Evolutionary conservation across 2,888 invertebrate genomes (phyloP).

Genomic region (Dryocosmus kuriphilus): DNA sequence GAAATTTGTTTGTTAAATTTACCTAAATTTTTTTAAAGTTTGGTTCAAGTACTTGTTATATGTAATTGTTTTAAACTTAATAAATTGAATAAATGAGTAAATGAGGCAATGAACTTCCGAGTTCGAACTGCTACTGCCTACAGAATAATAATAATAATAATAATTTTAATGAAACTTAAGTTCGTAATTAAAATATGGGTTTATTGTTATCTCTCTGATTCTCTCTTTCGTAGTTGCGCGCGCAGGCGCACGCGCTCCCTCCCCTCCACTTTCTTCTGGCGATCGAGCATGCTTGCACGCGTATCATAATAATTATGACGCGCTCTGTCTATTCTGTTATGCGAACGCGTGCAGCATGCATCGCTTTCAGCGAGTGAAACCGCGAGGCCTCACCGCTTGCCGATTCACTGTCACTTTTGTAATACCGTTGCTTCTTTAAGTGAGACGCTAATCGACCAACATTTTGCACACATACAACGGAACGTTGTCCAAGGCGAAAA

Average conservation of each 20-base stretch:
- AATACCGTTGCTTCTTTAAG: constrained; percentile 66
- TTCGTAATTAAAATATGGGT: constrained; percentile 6
- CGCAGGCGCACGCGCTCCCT: constrained; percentile 39
- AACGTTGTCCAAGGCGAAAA: not conserved
- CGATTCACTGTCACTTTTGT: constrained; percentile 75
- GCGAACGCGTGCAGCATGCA: constrained; percentile 61
- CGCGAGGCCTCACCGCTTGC: constrained; percentile 58
- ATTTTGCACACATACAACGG: constrained; percentile 28
- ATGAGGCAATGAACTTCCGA: too few relatives aligned
- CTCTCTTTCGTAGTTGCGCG: constrained; percentile 4
- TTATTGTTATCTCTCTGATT: constrained; percentile 20
- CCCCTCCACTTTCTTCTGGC: constrained; percentile 13
- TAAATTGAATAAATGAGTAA: too few relatives aligned
- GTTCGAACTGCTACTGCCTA: too few relatives aligned
- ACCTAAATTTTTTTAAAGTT: too few relatives aligned
- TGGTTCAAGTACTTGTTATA: too few relatives aligned
- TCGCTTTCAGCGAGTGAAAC: constrained; percentile 71
- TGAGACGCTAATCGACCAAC: constrained; percentile 30
- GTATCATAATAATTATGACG: constrained; percentile 51
- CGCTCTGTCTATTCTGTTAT: constrained; percentile 52
- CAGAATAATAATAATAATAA: not conserved
- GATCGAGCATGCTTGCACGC: constrained; percentile 45
- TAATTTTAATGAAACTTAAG: not conserved
- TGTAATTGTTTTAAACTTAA: too few relatives aligned
- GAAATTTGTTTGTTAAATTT: too few relatives aligned